Conservation (phyloP, 1,140 invertebrate species). For the Potamilus streckersoni region DNA sequence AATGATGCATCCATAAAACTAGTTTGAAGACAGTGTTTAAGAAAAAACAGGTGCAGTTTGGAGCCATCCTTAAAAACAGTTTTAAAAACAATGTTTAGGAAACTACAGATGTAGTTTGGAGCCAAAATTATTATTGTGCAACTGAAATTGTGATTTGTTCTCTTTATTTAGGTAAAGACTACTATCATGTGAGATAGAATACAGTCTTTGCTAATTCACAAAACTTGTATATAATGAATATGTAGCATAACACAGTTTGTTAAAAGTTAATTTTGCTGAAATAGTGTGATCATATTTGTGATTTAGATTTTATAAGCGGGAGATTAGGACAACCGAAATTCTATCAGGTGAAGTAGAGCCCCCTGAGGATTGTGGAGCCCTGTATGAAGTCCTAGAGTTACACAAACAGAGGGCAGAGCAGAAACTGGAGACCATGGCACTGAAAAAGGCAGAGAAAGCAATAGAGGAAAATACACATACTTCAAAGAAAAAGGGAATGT, state of each 20-base stretch:
- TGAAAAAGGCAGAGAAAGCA: constrained; percentile 38
- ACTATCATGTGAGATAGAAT: not conserved
- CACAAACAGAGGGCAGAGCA: constrained; percentile 48
- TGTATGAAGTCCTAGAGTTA: constrained; percentile 55
- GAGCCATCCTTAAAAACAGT: too few species aligned
- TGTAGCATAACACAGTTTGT: not conserved
- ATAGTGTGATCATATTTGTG: not conserved
- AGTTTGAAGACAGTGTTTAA: too few species aligned
- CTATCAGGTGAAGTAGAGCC: constrained; percentile 49
- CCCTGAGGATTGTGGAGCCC: constrained; percentile 50
- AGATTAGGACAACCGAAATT: constrained; percentile 57
- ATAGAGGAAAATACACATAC: not conserved
- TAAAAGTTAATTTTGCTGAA: not conserved
- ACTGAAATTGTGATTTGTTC: too few species aligned
- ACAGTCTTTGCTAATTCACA: not conserved
- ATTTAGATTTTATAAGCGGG: constrained; percentile 58
- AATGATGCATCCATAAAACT: too few species aligned
- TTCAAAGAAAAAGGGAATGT: too few species aligned
- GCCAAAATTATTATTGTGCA: too few species aligned
- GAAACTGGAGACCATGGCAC: constrained; percentile 41
- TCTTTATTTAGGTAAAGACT: not conserved
- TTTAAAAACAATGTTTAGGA: too few species aligned
- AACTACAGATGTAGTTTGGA: too few species aligned
- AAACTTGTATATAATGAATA: not conserved
- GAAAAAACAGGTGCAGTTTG: too few species aligned